These are phyloP conservation scores for Hyles lineata DNA, from an alignment of 2,888 invertebrate genomes.

Conservation along the genomic window DNA sequence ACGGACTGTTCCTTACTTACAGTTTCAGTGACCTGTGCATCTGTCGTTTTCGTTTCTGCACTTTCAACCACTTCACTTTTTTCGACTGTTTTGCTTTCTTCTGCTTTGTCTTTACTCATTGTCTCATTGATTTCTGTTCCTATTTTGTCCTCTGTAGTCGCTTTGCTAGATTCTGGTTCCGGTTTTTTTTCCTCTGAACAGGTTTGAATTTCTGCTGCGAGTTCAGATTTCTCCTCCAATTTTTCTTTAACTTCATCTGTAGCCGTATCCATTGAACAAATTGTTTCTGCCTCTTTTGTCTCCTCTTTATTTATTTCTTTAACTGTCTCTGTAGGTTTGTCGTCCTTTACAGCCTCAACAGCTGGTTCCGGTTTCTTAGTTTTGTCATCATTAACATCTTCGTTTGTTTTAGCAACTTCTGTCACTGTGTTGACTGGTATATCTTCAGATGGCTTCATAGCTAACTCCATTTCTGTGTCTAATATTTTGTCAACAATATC, in stretches of 20 bases:
- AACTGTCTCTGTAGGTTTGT: conserved; percentile 41
- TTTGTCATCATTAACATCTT: conserved; percentile 28
- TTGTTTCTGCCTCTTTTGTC: conserved; percentile 34
- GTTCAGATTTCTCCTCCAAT: conserved; percentile 36
- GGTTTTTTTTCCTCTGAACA: conserved; percentile 23
- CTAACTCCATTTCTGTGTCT: conserved; percentile 71
- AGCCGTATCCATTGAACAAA: conserved; percentile 33
- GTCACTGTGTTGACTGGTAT: conserved; percentile 48
- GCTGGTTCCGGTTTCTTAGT: conserved; percentile 28
- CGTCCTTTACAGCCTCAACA: conserved; percentile 38
- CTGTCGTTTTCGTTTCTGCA: conserved; percentile 34
- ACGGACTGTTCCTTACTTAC: conserved; percentile 35
- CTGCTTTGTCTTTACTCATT: conserved; percentile 42
- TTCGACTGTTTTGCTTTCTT: conserved; percentile 35
- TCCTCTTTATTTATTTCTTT: conserved; percentile 40
- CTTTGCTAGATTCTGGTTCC: conserved; percentile 38
- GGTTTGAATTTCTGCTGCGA: conserved; percentile 36
- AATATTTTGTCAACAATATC: conserved; percentile 76
- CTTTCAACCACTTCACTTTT: conserved; percentile 38
- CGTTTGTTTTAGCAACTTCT: conserved; percentile 30
- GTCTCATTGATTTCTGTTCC: conserved; percentile 41
- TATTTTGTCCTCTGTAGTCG: conserved; percentile 35
- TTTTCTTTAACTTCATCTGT: conserved; percentile 27
- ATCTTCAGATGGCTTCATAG: conserved; percentile 63
- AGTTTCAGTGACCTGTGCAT: conserved; percentile 35